Evolutionary conservation across 2,797 vertebrate species (phyloP), one percentile per base, ranked within the genome.

Genomic region (Characodon lateralis): DNA sequence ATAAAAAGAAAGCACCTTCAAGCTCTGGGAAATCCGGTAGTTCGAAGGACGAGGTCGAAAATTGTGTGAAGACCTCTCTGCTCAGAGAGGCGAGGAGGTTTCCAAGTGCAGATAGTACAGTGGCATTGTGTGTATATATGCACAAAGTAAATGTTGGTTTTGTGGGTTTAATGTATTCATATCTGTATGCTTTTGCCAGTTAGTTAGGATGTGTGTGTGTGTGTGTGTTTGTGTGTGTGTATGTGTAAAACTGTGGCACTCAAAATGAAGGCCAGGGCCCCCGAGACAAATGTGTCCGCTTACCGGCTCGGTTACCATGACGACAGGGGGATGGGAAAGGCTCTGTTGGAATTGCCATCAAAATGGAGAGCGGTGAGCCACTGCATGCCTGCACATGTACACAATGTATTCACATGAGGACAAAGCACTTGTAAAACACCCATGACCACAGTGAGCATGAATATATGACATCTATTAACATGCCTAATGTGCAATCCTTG

Each of bases 221-320:
- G 22, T n/a, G 24, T 68, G 58, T 55, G 73, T 76, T 81, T 50
- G 6, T 22, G 50, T 22, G 71, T 24, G 26, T 48, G 53, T 51
- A 35, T 73, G 61, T 73, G 56, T 48, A 39, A 91, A 92, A 90
- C 89, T 93, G 92, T 92, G 92, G 87, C 87, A 89, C 71, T 89
- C 85, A 88, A 91, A 61, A 94, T 95, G 93, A 95, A 94, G 95
- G 95, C 95, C 92, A 93, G 89, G 93, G 93, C 95, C 93, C 93
- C 84, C 82, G 92, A 95, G 95, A 95, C 91, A 89, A 92, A 92
- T 63, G 80, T 94, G 93, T 90, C 90, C 80, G 90, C 88, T 93
- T 85, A 85, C 89, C 86, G 93, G 79, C 89, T 91, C 71, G 73
- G 94, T 96, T 95, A 87, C 95, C 90, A 95, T 95, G 93, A 91